Base-by-base conservation (phyloP, 64 coral and sea anemone species). In the Cladopsammia gracilis region DNA sequence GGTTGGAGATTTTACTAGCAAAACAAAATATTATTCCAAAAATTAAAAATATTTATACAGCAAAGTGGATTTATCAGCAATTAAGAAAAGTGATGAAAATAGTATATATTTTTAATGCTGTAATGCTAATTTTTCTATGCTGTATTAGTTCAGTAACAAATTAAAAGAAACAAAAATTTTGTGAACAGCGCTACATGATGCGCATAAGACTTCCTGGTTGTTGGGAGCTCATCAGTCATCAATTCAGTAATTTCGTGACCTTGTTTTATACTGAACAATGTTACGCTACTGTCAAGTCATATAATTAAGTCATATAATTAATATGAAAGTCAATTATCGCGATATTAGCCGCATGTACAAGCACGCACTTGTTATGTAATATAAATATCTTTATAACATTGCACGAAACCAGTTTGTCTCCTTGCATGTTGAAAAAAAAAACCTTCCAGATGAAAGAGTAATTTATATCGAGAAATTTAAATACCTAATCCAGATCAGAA, bases 401-500 rank as follows among this genome's bases (percentile, higher is more conserved):
- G 42, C 70, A 72, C 70, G 70, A 72, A 72, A 72, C 70, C 26
- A 9, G 25, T 72, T 72, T 72, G 11, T 45, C 45, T 11, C 26
- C 70, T 45, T 44, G 42, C 3, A 12, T 34, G 70, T 10, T 72
- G 70, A 45, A 72, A 72, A 43, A 11, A 45, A 45, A 7, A 57
- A 10, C 42, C 26, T 10, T 12, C 7, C 10, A 45, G 11, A 0
- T 72, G 11, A 72, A 42, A 72, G 8, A 44, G 10, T 45, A 72
- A 45, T 14, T 44, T 7, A 3, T 45, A 34, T 34, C 34, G 47
- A 45, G 47, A 5, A 75, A 75, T 49, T 75, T 43, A 49, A 64
- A 67, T 68, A 67, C 25, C 5, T 84, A 67, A 84, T 84, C 60
- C 80, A 84, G 44, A 68, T 84, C 42, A 20, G 46, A 49, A 75